A percentile compares a stretch with the other conserved stretches of the same genome.
Evolutionary conservation across 2,888 invertebrate genomes (phyloP).

Genomic region (Kryphioiulus occultus): DNA sequence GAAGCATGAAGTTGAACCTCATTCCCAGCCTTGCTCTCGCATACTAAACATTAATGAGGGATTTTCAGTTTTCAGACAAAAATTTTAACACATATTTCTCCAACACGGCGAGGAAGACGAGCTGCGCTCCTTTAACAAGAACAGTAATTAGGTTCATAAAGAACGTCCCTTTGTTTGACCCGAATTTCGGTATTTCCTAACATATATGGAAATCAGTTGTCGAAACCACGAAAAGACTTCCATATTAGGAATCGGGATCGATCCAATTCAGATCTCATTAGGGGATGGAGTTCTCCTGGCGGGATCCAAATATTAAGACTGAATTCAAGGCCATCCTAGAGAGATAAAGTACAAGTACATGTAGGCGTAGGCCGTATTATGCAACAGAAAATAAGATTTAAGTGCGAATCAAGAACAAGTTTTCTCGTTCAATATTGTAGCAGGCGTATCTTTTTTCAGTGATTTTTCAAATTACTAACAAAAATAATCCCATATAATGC

Average conservation of each 20-base stretch:
- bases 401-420: not conserved
- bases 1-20: no score
- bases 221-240: not conserved
- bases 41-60: no score
- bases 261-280: not conserved
- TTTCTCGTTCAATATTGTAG: not conserved
- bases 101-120: no score
- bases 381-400: not conserved
- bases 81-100: no score
- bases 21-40: no score
- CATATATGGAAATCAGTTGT: not conserved
- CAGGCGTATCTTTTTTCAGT: not conserved
- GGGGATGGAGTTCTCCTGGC: not conserved
- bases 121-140: not conserved
- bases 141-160: not conserved
- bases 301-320: not conserved
- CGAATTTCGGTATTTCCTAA: not conserved
- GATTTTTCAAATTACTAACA: no score
- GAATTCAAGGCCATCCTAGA: not conserved
- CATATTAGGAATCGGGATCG: not conserved
- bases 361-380: not conserved
- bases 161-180: not conserved
- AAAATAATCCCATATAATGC: no score
- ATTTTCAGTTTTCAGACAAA: no score
- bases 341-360: not conserved